These are phyloP conservation scores for Tenthredo notha DNA, from an alignment of 2,888 invertebrate genomes.

Conservation along the genomic window DNA sequence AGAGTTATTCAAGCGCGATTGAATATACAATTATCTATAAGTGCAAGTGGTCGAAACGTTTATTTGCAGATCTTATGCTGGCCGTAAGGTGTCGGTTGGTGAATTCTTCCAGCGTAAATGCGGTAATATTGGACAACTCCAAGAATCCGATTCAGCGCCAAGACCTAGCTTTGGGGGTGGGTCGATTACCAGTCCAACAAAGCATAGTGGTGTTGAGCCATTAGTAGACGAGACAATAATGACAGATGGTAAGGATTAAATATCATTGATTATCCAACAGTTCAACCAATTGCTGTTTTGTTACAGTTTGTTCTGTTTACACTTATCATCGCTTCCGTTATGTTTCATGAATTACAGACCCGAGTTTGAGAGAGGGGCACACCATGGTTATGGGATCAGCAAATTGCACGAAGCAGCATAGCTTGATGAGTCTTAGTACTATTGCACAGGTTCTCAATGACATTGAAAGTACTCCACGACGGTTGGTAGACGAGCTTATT, in stretches of 20 bases:
- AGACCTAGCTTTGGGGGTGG: conserved; percentile 70
- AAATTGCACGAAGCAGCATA: conserved; percentile 63
- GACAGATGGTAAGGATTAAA: conserved; percentile 65
- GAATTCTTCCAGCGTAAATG: conserved; percentile 78
- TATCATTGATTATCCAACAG: not conserved
- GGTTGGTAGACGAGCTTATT: conserved; percentile 72
- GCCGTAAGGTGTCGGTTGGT: conserved; percentile 76
- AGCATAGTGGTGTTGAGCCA: conserved; percentile 61
- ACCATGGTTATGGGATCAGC: not conserved
- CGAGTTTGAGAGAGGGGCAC: not conserved
- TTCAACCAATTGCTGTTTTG: not conserved
- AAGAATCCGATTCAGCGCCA: conserved; percentile 58
- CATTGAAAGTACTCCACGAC: conserved; percentile 69
- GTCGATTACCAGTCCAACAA: conserved; percentile 66
- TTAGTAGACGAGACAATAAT: conserved; percentile 68
- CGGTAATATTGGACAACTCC: conserved; percentile 73
- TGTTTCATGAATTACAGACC: not conserved
- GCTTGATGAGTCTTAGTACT: conserved; percentile 72
- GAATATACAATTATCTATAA: not conserved
- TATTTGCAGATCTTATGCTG: conserved; percentile 65
- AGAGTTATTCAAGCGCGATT: not conserved
- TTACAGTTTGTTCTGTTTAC: not conserved
- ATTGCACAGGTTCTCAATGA: conserved; percentile 72
- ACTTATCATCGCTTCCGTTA: not conserved
- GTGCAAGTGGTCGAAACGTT: not conserved